phyloP scores from a whole-genome alignment of 2,113 vertebrate species.

The Sylvicapra grimmia region DNA sequence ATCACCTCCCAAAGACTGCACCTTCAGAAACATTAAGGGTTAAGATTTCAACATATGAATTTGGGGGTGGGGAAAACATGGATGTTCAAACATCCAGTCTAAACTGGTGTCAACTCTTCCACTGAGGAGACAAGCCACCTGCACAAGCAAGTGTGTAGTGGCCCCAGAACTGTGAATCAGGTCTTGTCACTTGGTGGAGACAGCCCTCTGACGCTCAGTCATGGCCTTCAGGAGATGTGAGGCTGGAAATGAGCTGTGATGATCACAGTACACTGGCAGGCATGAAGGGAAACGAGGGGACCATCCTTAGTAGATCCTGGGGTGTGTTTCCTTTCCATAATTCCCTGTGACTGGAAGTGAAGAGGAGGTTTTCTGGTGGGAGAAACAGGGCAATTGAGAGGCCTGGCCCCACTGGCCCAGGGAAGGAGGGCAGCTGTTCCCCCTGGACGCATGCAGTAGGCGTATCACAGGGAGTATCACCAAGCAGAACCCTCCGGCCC shows the following conservation, averaged over 20 bases:
- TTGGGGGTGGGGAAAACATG: not conserved
- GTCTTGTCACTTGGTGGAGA: conserved; percentile 56
- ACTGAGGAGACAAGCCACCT: not conserved
- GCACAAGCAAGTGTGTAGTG: not conserved
- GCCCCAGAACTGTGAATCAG: not conserved
- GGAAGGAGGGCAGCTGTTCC: not conserved
- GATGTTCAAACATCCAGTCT: not conserved
- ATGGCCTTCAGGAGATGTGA: conserved; percentile 55
- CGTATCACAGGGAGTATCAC: not conserved
- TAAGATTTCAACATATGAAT: not conserved
- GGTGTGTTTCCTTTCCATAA: conserved; percentile 69
- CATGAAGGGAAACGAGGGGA: conserved; percentile 67
- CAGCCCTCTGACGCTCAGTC: conserved; percentile 56
- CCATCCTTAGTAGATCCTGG: conserved; percentile 47
- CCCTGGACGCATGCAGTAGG: not conserved
- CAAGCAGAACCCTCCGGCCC: not conserved
- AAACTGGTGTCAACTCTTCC: not conserved
- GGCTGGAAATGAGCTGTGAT: conserved; percentile 39
- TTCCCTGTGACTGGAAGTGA: conserved; percentile 62
- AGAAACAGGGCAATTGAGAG: conserved; percentile 59
- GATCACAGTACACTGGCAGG: conserved; percentile 60
- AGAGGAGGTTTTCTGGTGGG: conserved; percentile 66
- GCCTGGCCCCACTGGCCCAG: not conserved
- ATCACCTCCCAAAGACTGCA: not conserved
- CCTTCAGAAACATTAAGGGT: not conserved